A percentile compares a stretch with the other conserved stretches of the same genome.
Evolutionary conservation across 2,888 invertebrate species (phyloP).

Genomic region (Callosobruchus maculatus): DNA sequence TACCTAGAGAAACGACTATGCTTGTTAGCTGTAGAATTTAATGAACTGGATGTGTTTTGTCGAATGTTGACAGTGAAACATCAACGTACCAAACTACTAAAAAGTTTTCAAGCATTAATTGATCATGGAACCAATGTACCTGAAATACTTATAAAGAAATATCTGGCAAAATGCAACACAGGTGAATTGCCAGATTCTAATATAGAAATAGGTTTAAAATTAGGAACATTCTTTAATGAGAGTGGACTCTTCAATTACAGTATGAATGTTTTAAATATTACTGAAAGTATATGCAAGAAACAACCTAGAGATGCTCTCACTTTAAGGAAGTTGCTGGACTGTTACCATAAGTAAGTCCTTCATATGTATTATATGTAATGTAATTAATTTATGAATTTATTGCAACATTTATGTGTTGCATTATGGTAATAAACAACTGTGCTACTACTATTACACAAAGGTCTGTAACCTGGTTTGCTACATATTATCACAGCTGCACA

Average conservation of each 20-base stretch:
- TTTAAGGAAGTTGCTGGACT: conserved; percentile 71
- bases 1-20: conserved; percentile 66
- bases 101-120: conserved; percentile 64
- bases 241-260: conserved; percentile 84
- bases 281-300: conserved; percentile 55
- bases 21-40: conserved; percentile 65
- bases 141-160: conserved; percentile 40
- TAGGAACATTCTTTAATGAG: conserved; percentile 79
- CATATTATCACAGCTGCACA: too few relatives aligned
- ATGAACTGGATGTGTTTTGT: conserved; percentile 66
- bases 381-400: too few relatives aligned
- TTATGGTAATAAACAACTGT: too few relatives aligned
- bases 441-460: too few relatives aligned
- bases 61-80: conserved; percentile 66
- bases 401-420: too few relatives aligned
- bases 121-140: conserved; percentile 43
- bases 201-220: conserved; percentile 40
- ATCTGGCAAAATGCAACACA: conserved; percentile 18
- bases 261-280: conserved; percentile 65
- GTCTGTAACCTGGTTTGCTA: too few relatives aligned
- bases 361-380: neutral
- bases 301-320: conserved; percentile 44
- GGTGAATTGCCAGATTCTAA: conserved; percentile 17
- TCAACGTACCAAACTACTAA: conserved; percentile 64
- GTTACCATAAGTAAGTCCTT: conserved; percentile 73